A percentile compares a stretch with the other conserved stretches of the same genome.
phyloP scores from a whole-genome alignment of 2,113 vertebrate genomes.

The Verasper variegatus region DNA sequence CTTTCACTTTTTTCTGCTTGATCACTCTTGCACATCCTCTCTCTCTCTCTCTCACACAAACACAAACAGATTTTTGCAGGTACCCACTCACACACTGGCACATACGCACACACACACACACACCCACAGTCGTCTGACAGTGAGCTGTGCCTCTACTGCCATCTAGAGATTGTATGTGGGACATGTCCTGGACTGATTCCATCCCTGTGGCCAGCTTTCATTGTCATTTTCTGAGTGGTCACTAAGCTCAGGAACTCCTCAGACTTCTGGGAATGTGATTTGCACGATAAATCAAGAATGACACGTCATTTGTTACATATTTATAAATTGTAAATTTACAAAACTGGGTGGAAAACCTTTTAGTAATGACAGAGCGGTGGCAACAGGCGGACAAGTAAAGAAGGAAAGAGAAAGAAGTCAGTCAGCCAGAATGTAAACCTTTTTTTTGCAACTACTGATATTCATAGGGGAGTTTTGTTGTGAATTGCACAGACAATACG shows the following conservation, averaged over 20 bases:
- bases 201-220: background rate
- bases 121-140: background rate
- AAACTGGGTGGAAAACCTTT: too few relatives aligned
- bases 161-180: slow-evolving; percentile 70
- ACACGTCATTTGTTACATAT: slow-evolving; percentile 28
- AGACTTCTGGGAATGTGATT: slow-evolving; percentile 14
- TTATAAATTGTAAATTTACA: background rate
- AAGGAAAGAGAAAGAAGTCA: too few relatives aligned
- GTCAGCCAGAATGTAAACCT: too few relatives aligned
- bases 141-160: slow-evolving; percentile 75
- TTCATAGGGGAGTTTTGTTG: too few relatives aligned
- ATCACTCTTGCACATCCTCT: slow-evolving; percentile 35
- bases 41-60: slow-evolving; percentile 24
- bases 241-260: background rate
- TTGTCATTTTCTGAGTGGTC: background rate
- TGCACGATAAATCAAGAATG: slow-evolving; percentile 18
- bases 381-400: too few relatives aligned
- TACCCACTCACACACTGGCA: slow-evolving; percentile 12
- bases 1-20: slow-evolving; percentile 31
- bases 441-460: too few relatives aligned
- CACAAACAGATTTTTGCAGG: slow-evolving; percentile 46
- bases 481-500: too few relatives aligned
- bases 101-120: background rate
- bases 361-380: too few relatives aligned
- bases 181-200: slow-evolving; percentile 4